Evolutionary conservation across 1,140 invertebrate species (phyloP).

Genomic region (Brachionus angularis): DNA sequence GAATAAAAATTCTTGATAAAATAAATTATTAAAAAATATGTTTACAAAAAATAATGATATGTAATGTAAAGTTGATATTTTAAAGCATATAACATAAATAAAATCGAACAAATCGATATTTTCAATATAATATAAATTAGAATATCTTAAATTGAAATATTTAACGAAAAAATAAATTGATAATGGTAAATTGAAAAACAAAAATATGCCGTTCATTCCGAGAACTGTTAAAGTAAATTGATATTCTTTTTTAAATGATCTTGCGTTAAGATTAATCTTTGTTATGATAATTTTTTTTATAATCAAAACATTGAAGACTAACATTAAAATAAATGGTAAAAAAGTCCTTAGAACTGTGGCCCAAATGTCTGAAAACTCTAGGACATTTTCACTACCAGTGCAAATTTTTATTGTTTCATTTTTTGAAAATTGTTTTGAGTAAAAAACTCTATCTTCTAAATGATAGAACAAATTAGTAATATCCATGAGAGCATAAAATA

Average conservation of each 20-base stretch:
- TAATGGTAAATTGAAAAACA: conserved; percentile 31
- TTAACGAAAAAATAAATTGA: conserved; percentile 21
- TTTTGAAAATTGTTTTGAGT: not conserved
- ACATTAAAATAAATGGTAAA: conserved; percentile 8
- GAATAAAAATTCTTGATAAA: not conserved
- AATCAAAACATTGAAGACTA: not conserved
- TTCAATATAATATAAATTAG: not conserved
- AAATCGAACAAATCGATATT: not conserved
- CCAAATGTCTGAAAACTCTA: conserved; percentile 7
- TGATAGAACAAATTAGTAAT: not conserved
- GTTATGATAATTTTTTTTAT: not conserved
- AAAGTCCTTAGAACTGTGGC: conserved; percentile 9
- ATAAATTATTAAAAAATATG: conserved; percentile 21
- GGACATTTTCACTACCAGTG: not conserved
- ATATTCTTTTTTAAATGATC: not conserved
- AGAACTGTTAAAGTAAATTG: conserved; percentile 18
- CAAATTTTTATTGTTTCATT: conserved; percentile 20
- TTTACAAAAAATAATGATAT: conserved; percentile 24
- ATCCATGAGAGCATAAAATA: not conserved
- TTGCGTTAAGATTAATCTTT: not conserved
- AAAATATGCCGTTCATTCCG: conserved; percentile 32
- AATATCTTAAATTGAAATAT: conserved; percentile 1
- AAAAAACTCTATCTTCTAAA: not conserved
- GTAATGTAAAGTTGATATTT: conserved; percentile 29
- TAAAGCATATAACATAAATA: conserved; percentile 4